Evolutionary conservation across 1,140 invertebrate genomes (phyloP), one percentile per base, ranked within the genome.

Genomic region (Drosophila orena): DNA sequence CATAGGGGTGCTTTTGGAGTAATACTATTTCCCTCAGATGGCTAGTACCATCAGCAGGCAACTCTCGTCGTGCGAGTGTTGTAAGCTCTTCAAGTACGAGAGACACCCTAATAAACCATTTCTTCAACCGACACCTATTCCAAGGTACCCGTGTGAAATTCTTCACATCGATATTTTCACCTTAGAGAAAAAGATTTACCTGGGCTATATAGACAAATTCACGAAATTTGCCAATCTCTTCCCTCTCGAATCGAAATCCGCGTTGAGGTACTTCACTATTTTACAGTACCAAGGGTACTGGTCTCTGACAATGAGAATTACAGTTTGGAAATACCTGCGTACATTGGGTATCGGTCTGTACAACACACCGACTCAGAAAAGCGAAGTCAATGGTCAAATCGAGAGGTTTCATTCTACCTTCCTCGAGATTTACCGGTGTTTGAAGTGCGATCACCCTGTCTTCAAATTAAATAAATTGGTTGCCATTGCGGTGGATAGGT

Each of bases 401-500:
- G 58, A 70, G 11, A 49, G 12, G 4, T 52, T 62, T 20, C 52
- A 56, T 20, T 70, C 37, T 1, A 70, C 59, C 0, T 62, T 62
- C 11, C 2, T 50, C 0, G 58, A 70, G 30, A 56, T 62, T 7
- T 62, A 38, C n/a, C 12, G 57, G 6, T 61, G 57, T 4, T n/a
- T 71, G 0, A 71, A 57, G 24, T 4, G 3, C 5, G 38, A 62
- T 0, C 11, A 37, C 17, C 46, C 27, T 0, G 56, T 12, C 2
- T 49, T 61, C 2, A 61, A 47, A 3, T 14, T 3, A 2, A 49
- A 3, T 0, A 56, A 69, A 12, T 17, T 60, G 24, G 50, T 49
- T 5, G n/a, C 37, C 1, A 69, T 61, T 4, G 4, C 35, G 0
- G 57, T 61, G 0, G 57, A 61, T 11, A 59, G 38, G 11, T 68